A percentile compares a stretch with the other conserved stretches of the same genome.
Conservation (phyloP, 1,140 invertebrate species). For the Apolygus lucorum region DNA sequence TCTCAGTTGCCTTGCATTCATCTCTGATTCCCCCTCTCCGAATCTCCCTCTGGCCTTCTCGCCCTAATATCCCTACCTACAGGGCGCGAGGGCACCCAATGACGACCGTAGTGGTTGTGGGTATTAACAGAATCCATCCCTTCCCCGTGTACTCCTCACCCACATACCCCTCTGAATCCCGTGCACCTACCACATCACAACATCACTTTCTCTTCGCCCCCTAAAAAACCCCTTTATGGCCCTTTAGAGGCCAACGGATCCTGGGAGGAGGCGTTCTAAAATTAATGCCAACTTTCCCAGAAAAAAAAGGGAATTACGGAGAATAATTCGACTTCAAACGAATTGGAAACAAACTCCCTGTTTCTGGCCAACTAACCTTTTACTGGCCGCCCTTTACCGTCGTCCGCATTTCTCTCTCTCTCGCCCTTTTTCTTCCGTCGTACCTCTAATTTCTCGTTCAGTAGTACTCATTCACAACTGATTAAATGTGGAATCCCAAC, state of each 20-base stretch:
- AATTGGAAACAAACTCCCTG: neutral
- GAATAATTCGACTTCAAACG: neutral
- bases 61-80: slow-evolving; percentile 9
- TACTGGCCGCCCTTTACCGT: no score
- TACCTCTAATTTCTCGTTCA: no score
- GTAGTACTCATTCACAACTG: no score
- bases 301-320: neutral
- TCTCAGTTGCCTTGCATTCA: slow-evolving; percentile 8
- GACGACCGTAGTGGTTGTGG: neutral
- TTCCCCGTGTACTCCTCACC: no score
- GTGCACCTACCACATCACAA: neutral
- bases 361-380: no score
- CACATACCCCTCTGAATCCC: no score
- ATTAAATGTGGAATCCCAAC: no score
- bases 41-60: neutral
- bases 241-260: neutral
- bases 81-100: neutral
- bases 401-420: no score
- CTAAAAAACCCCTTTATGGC: neutral
- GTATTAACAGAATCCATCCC: neutral
- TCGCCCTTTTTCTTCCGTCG: no score
- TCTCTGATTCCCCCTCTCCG: neutral
- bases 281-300: neutral
- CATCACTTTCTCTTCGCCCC: neutral
- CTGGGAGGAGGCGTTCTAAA: neutral